These are phyloP conservation scores for Progne subis DNA, from an alignment of 2,113 vertebrate species.

Conservation along the genomic window DNA sequence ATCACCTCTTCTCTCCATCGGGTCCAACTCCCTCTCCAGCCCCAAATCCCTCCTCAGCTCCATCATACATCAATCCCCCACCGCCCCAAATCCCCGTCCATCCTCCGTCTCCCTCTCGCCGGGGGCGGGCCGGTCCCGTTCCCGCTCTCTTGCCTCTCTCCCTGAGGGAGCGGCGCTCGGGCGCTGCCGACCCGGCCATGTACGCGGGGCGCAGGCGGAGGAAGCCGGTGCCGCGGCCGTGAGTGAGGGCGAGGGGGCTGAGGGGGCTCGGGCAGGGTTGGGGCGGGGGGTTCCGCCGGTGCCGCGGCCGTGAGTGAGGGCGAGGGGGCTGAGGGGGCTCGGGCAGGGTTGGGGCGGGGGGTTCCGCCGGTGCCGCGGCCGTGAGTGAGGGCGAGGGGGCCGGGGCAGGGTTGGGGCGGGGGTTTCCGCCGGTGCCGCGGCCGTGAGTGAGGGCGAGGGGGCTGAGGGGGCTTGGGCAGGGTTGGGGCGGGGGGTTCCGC, in stretches of 20 bases:
- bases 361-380: too few species aligned
- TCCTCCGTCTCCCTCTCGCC: neutral
- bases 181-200: neutral
- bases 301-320: neutral
- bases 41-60: neutral
- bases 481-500: too few species aligned
- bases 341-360: too few species aligned
- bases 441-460: neutral
- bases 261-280: too few species aligned
- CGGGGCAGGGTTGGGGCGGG: too few species aligned
- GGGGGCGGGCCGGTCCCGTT: neutral
- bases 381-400: too few species aligned
- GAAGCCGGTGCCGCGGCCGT: neutral
- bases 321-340: neutral
- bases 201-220: neutral
- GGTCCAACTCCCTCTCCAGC: neutral
- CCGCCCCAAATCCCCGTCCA: neutral
- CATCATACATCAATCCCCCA: neutral
- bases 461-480: too few species aligned
- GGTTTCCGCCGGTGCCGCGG: neutral
- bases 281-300: too few species aligned
- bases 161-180: neutral
- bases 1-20: neutral
- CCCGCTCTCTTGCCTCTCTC: neutral
- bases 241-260: too few species aligned